phyloP scores from a whole-genome alignment of 2,888 invertebrate species.

The Scaptomyza caliginosa region DNA sequence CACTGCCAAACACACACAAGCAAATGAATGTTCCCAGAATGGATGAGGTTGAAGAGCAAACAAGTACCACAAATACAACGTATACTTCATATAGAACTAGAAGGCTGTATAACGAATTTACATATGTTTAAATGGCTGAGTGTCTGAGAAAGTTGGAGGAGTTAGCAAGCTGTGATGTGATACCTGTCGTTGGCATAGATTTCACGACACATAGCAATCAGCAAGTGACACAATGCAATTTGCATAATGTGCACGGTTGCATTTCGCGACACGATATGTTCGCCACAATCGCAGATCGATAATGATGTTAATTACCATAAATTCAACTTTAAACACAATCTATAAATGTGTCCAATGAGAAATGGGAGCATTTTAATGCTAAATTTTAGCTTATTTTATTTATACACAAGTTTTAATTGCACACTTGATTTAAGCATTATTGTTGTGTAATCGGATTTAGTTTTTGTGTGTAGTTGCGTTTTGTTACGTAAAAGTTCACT shows the following conservation, averaged over 20 bases:
- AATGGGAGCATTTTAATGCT: neutral
- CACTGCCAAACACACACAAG: slow-evolving; percentile 7
- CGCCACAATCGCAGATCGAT: neutral
- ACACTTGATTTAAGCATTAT: neutral
- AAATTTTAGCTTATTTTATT: neutral
- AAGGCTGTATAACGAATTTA: neutral
- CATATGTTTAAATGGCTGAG: too few species aligned
- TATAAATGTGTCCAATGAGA: too few species aligned
- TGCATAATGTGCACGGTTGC: neutral
- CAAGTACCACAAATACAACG: neutral
- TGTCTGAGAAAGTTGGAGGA: neutral
- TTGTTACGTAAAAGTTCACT: neutral
- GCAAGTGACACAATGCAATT: neutral
- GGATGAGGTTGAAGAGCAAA: too few species aligned
- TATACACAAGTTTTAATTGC: neutral
- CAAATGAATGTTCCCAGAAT: neutral
- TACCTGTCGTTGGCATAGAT: neutral
- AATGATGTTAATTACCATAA: neutral
- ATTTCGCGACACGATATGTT: neutral
- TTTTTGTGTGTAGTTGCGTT: neutral
- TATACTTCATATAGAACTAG: neutral
- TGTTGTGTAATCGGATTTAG: neutral
- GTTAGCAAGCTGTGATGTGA: neutral
- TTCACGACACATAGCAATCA: neutral
- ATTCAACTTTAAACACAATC: neutral